These are phyloP conservation scores for Bombus haemorrhoidalis DNA, from an alignment of 1,140 invertebrate species.

Conservation along the genomic window DNA sequence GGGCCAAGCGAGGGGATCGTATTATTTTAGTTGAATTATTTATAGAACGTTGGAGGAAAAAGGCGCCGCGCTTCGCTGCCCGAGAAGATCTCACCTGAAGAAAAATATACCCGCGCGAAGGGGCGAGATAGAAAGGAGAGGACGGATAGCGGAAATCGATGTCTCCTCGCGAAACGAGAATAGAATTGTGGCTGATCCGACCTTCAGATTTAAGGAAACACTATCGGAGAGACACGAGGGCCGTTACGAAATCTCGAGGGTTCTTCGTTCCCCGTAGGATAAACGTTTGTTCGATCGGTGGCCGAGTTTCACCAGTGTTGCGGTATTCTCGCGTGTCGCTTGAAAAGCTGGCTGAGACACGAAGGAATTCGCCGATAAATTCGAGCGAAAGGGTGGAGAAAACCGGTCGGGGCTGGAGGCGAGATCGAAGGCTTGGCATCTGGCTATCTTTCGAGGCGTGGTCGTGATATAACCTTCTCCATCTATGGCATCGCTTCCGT, in stretches of 20 bases:
- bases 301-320: conserved; percentile 1
- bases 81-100: not conserved
- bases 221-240: too few species aligned
- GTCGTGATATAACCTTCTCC: conserved; percentile 48
- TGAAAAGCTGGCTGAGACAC: conserved; percentile 41
- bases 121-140: not conserved
- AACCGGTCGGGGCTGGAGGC: not conserved
- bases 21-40: conserved; percentile 73
- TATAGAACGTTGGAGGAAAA: conserved; percentile 60
- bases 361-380: conserved; percentile 37
- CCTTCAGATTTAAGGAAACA: not conserved
- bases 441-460: conserved; percentile 52
- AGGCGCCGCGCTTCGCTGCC: not conserved
- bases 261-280: not conserved
- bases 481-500: conserved; percentile 41
- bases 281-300: conserved; percentile 23
- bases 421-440: conserved; percentile 49
- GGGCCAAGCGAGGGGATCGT: conserved; percentile 32
- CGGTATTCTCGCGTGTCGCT: conserved; percentile 25
- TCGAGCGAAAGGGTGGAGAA: conserved; percentile 33
- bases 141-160: not conserved
- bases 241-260: too few species aligned
- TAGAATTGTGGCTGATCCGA: not conserved
- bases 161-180: not conserved
- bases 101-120: not conserved